phyloP scores from a whole-genome alignment of 1,140 invertebrate species.

The Sycobia sp. region DNA sequence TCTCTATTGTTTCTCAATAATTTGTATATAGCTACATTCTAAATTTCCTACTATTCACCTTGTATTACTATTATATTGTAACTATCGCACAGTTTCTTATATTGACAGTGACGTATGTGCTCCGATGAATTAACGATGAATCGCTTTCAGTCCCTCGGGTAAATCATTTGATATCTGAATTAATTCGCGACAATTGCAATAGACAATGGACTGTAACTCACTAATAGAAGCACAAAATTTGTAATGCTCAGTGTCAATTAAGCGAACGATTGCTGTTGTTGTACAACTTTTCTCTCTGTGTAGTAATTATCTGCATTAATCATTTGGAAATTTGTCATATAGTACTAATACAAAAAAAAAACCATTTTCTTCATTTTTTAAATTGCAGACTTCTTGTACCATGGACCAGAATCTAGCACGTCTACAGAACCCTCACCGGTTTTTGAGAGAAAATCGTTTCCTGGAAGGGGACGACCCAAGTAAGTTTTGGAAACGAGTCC shows the following conservation, averaged over 20 bases:
- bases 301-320: too few relatives aligned
- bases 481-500: slow-evolving; percentile 41
- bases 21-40: too few relatives aligned
- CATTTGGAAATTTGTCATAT: too few relatives aligned
- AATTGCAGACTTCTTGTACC: slow-evolving; percentile 62
- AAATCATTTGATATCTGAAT: slow-evolving; percentile 27
- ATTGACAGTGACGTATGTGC: neutral
- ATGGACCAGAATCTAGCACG: slow-evolving; percentile 65
- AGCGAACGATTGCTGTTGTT: neutral
- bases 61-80: too few relatives aligned
- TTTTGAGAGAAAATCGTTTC: slow-evolving; percentile 65
- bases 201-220: too few relatives aligned
- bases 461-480: slow-evolving; percentile 62
- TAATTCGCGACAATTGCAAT: too few relatives aligned
- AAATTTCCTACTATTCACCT: too few relatives aligned
- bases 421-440: slow-evolving; percentile 66
- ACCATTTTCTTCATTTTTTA: too few relatives aligned
- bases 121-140: too few relatives aligned
- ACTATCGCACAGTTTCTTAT: too few relatives aligned
- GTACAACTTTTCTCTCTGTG: neutral
- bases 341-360: too few relatives aligned
- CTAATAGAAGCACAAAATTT: neutral
- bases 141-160: slow-evolving; percentile 4
- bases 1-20: too few relatives aligned
- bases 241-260: neutral